Conservation (phyloP, 2,888 invertebrate genomes). For the Acanthacorydalis orientalis region DNA sequence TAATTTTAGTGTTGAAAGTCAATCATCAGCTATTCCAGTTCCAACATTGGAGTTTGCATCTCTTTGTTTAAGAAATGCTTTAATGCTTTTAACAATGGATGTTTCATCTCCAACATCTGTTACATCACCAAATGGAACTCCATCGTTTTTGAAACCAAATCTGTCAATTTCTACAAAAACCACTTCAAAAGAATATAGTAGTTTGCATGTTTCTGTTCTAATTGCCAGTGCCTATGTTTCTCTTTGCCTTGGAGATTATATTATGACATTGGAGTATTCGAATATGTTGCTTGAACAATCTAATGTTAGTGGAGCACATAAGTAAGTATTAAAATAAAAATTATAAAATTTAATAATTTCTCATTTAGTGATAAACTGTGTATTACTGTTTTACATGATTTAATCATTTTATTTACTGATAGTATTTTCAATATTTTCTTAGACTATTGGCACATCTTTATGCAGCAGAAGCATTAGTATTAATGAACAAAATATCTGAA, state of each 20-base stretch:
- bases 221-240: constrained; percentile 72
- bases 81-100: constrained; percentile 45
- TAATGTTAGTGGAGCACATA: constrained; percentile 52
- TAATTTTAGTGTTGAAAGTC: constrained; percentile 34
- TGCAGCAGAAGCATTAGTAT: constrained; percentile 72
- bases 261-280: constrained; percentile 62
- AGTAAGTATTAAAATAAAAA: constrained; percentile 25
- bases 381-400: not conserved
- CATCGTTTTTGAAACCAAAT: constrained; percentile 22
- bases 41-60: constrained; percentile 81
- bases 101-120: constrained; percentile 20
- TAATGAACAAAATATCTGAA: constrained; percentile 65
- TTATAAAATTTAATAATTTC: not conserved
- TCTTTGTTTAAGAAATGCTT: constrained; percentile 73
- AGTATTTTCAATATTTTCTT: constrained; percentile 10
- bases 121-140: constrained; percentile 12
- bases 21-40: constrained; percentile 73
- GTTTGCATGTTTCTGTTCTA: constrained; percentile 47
- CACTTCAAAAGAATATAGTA: constrained; percentile 39
- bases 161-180: constrained; percentile 46
- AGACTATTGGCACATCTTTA: constrained; percentile 73
- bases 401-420: not conserved
- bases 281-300: constrained; percentile 55
- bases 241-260: constrained; percentile 68
- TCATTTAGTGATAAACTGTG: not conserved